These are phyloP conservation scores for Acanthopleura granulata DNA, from an alignment of 2,888 invertebrate species.

Conservation along the genomic window DNA sequence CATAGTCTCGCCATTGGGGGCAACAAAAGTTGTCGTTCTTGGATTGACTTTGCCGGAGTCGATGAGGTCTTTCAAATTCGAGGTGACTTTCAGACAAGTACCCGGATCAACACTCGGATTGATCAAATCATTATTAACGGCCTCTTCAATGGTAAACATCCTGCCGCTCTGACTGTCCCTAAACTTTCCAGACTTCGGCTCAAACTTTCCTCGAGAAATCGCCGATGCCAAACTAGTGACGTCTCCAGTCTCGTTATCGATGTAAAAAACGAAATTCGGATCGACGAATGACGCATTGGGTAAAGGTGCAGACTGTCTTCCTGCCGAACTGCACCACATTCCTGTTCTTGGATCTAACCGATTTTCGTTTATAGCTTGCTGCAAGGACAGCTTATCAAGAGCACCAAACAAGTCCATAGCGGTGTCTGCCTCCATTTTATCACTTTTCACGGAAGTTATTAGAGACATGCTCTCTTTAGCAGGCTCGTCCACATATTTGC, in stretches of 20 bases:
- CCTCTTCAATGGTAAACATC: slow-evolving; percentile 76
- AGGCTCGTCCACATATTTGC: slow-evolving; percentile 44
- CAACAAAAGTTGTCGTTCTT: slow-evolving; percentile 50
- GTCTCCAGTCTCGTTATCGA: slow-evolving; percentile 57
- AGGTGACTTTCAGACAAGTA: slow-evolving; percentile 53
- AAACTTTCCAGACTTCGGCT: slow-evolving; percentile 75
- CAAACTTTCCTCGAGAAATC: slow-evolving; percentile 72
- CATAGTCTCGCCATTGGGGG: slow-evolving; percentile 72
- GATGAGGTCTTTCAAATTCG: slow-evolving; percentile 56
- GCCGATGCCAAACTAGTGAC: slow-evolving; percentile 56
- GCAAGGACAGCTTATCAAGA: slow-evolving; percentile 67
- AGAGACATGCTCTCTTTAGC: slow-evolving; percentile 47
- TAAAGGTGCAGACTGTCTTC: slow-evolving; percentile 74
- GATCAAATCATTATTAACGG: slow-evolving; percentile 81
- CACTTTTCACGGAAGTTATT: slow-evolving; percentile 53
- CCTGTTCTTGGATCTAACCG: slow-evolving; percentile 70
- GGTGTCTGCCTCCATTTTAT: slow-evolving; percentile 48
- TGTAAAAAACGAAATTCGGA: slow-evolving; percentile 59
- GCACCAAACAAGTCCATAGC: slow-evolving; percentile 55
- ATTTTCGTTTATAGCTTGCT: slow-evolving; percentile 64
- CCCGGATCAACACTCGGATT: slow-evolving; percentile 53
- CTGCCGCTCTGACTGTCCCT: slow-evolving; percentile 77
- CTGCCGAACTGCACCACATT: slow-evolving; percentile 65
- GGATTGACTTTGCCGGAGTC: slow-evolving; percentile 58
- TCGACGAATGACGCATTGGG: slow-evolving; percentile 77